phyloP scores from a whole-genome alignment of 2,797 vertebrate genomes.

The Peromyscus aztecus region DNA sequence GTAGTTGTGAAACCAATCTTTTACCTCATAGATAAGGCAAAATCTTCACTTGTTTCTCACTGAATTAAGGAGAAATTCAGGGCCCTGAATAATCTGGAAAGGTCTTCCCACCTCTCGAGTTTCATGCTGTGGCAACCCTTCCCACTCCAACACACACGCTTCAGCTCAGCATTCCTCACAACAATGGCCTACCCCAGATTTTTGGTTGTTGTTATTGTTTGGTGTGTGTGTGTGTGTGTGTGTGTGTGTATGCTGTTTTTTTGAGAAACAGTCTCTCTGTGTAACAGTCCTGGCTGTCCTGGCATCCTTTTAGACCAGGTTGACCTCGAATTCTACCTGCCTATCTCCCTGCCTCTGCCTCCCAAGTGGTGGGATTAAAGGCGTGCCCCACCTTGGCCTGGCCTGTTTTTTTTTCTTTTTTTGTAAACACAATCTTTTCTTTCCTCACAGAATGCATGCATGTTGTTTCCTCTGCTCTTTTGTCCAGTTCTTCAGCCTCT shows the following conservation, averaged over 20 bases:
- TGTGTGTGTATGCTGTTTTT: too few relatives aligned
- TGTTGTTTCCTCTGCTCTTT: neutral
- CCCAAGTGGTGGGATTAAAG: neutral
- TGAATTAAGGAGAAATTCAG: constrained; percentile 13
- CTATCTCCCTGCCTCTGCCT: neutral
- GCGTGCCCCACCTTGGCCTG: neutral
- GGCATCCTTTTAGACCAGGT: neutral
- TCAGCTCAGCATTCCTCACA: neutral
- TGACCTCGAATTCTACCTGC: neutral
- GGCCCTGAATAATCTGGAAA: neutral
- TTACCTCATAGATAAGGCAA: neutral
- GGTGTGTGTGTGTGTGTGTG: neutral
- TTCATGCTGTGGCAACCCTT: neutral
- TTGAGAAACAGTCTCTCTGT: neutral
- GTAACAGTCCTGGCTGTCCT: neutral
- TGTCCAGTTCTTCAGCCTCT: neutral
- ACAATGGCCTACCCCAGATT: neutral
- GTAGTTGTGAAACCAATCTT: neutral
- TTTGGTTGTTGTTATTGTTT: neutral
- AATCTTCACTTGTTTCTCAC: neutral
- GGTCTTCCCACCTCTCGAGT: neutral
- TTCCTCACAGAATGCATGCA: neutral
- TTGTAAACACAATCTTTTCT: neutral
- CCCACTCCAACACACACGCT: too few relatives aligned
- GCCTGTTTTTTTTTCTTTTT: neutral